A percentile compares a stretch with the other conserved stretches of the same genome.
Evolutionary conservation across 2,113 vertebrate genomes (phyloP).

Genomic region (Campylomormyrus numenius): DNA sequence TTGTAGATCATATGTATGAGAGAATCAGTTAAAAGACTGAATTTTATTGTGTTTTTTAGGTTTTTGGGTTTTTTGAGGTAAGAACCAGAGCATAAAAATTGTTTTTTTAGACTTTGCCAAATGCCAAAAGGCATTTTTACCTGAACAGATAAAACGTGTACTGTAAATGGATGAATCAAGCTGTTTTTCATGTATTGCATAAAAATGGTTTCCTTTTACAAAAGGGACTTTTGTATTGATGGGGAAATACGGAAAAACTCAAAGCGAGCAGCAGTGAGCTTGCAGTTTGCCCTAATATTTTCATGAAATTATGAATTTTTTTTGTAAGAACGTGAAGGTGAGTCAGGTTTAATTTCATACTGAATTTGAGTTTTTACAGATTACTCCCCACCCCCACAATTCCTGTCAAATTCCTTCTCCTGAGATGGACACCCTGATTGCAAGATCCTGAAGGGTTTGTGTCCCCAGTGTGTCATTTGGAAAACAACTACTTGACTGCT

Average conservation of each 20-base stretch:
- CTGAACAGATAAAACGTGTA: not conserved
- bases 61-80: not conserved
- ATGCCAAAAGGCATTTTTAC: not conserved
- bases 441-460: not conserved
- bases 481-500: not conserved
- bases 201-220: not conserved
- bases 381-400: not conserved
- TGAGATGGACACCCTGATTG: not conserved
- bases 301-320: not conserved
- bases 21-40: not conserved
- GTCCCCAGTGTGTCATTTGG: not conserved
- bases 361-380: not conserved
- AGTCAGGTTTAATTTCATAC: not conserved
- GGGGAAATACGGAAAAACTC: not conserved
- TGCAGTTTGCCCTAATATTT: not conserved
- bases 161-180: not conserved
- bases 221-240: not conserved
- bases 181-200: not conserved
- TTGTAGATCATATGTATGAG: not conserved
- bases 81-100: not conserved
- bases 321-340: not conserved
- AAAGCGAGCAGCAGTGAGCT: not conserved
- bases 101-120: not conserved
- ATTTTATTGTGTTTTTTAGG: not conserved
- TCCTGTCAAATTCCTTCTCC: not conserved